Conservation (phyloP, 2,113 vertebrate genomes). For the Chelonoidis abingdonii region DNA sequence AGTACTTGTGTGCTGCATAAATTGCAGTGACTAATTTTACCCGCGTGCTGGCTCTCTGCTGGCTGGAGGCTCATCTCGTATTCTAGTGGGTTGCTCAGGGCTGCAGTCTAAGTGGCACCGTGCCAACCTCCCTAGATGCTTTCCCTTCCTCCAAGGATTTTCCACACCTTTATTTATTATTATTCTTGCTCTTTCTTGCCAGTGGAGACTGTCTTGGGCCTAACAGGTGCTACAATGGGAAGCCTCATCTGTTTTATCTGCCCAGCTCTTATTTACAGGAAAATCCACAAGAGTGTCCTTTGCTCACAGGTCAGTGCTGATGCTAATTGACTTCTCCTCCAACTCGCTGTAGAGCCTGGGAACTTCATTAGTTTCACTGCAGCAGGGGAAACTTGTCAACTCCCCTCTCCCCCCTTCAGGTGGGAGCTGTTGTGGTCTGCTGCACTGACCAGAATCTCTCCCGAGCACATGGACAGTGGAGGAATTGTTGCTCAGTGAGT, state of each 20-base stretch:
- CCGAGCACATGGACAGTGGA: fast-evolving
- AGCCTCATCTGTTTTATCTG: conserved; percentile 99
- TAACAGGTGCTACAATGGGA: conserved; percentile 98
- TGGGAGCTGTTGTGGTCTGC: conserved; percentile 1
- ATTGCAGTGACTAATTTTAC: not conserved
- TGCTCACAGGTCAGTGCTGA: conserved; percentile 87
- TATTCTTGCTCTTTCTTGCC: conserved; percentile 26
- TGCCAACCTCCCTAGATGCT: not conserved
- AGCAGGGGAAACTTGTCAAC: not conserved
- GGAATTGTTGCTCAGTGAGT: not conserved
- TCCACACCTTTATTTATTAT: not conserved
- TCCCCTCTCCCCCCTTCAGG: conserved; percentile 18
- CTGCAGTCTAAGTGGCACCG: not conserved
- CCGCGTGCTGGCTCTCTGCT: not conserved
- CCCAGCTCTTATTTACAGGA: conserved; percentile 95
- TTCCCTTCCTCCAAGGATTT: not conserved
- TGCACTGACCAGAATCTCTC: not conserved
- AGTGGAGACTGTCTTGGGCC: conserved; percentile 98
- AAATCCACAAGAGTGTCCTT: conserved; percentile 90
- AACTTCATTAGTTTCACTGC: not conserved
- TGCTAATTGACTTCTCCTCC: conserved; percentile 32
- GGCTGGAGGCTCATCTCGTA: not conserved
- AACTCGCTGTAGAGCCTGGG: conserved; percentile 46
- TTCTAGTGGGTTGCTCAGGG: not conserved
- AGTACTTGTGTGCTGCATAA: not conserved